Percentiles rank a stretch among this genome's conserved stretches.
Evolutionary conservation across 1,140 invertebrate genomes (phyloP).

Genomic region (Diabrotica virgifera): DNA sequence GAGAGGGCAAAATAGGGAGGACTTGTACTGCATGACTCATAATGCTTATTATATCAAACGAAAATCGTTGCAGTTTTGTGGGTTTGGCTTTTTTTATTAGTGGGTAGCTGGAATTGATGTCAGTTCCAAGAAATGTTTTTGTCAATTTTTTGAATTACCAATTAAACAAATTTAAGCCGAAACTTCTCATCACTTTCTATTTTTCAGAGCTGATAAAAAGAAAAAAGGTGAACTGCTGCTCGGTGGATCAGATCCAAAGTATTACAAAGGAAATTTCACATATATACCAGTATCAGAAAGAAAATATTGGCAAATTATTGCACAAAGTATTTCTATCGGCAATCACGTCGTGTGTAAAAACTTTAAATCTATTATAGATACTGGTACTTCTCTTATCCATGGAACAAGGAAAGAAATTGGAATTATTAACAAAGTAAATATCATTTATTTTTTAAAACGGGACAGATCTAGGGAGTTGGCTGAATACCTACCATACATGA

Average conservation of each 20-base stretch:
- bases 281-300: conserved; percentile 83
- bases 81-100: too few relatives aligned
- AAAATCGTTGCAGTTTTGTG: too few relatives aligned
- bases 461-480: too few relatives aligned
- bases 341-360: conserved; percentile 58
- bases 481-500: too few relatives aligned
- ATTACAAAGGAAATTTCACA: conserved; percentile 89
- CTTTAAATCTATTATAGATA: conserved; percentile 87
- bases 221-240: conserved; percentile 86
- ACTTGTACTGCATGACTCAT: too few relatives aligned
- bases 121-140: too few relatives aligned
- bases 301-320: conserved; percentile 96
- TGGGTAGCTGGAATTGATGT: too few relatives aligned
- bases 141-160: too few relatives aligned
- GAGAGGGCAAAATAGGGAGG: too few relatives aligned
- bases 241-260: conserved; percentile 89
- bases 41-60: too few relatives aligned
- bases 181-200: too few relatives aligned
- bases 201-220: conserved; percentile 70
- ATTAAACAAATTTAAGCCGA: too few relatives aligned
- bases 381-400: conserved; percentile 95
- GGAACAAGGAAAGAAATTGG: conserved; percentile 81
- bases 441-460: neutral
- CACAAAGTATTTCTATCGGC: conserved; percentile 72
- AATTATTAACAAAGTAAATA: conserved; percentile 68